Evolutionary conservation across 2,888 invertebrate genomes (phyloP), one percentile per base, ranked within the genome.

Genomic region (Cynaeus angustus): DNA sequence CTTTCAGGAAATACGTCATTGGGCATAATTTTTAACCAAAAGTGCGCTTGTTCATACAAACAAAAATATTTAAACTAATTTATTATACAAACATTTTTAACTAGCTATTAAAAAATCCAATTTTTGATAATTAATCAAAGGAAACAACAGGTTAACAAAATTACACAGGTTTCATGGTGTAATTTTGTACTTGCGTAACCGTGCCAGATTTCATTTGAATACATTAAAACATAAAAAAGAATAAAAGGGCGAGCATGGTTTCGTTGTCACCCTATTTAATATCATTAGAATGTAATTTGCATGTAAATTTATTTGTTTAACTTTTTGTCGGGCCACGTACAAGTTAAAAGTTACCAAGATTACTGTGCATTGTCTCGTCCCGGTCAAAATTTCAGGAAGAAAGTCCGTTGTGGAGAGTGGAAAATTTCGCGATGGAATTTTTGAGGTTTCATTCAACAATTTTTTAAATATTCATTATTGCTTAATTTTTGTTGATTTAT

Each of bases 401-500:
- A n/a, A n/a, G n/a, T n/a, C n/a, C n/a, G n/a, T n/a, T n/a, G n/a
- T n/a, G n/a, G n/a, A n/a, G n/a, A n/a, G n/a, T n/a, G n/a, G n/a
- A n/a, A n/a, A n/a, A n/a, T n/a, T n/a, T n/a, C n/a, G n/a, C n/a
- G n/a, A n/a, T n/a, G n/a, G n/a, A n/a, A n/a, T n/a, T n/a, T n/a
- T 21, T 21, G 21, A 1, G 21, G 21, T 21, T n/a, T n/a, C 21
- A 21, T 21, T 21, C n/a, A n/a, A n/a, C n/a, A n/a, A 21, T 21
- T 21, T 21, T 21, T 21, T 21, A 21, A 21, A 21, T 21, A 21
- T 21, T 4, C 21, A 21, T 21, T 4, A 21, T 21, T 37, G 37
- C 43, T 43, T 43, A 43, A 43, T 43, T 43, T 43, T 13, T 10
- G 10, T 43, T 43, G 13, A 43, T 43, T 43, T 43, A 43, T 43